A percentile compares a stretch with the other conserved stretches of the same genome.
Evolutionary conservation across 2,888 invertebrate species (phyloP).

Genomic region (Drosophila koepferae): DNA sequence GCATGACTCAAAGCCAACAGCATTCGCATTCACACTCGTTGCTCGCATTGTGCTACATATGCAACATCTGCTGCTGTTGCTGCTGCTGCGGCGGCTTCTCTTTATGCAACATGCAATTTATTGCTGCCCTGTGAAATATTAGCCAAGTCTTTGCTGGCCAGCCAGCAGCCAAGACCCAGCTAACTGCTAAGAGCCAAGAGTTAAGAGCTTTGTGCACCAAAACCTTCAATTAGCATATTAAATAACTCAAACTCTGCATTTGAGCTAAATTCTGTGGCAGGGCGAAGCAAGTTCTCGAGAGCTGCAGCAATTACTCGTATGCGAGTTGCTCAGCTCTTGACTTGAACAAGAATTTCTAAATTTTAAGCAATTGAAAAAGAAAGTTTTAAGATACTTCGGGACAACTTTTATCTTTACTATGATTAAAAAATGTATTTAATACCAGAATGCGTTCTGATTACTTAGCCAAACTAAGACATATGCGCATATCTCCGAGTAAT

Average conservation of each 20-base stretch:
- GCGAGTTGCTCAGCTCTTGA: neutral
- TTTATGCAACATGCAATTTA: constrained; percentile 77
- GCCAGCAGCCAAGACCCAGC: constrained; percentile 13
- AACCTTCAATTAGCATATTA: constrained; percentile 23
- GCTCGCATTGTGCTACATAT: constrained; percentile 46
- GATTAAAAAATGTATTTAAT: neutral
- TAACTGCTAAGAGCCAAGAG: constrained; percentile 11
- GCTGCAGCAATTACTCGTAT: neutral
- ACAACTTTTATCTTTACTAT: neutral
- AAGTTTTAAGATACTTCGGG: neutral
- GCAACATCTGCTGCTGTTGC: constrained; percentile 68
- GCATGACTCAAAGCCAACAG: constrained; percentile 13
- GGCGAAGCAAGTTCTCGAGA: neutral
- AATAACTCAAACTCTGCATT: constrained; percentile 16
- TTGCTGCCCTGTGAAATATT: constrained; percentile 49
- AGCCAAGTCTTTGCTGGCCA: constrained; percentile 30
- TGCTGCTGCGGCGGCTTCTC: constrained; percentile 30
- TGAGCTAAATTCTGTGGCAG: neutral
- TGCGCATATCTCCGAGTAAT: too few species aligned
- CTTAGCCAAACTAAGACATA: too few species aligned
- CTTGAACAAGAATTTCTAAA: neutral
- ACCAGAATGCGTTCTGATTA: too few species aligned
- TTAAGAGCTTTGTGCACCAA: constrained; percentile 18
- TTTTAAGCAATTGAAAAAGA: too few species aligned
- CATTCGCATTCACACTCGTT: constrained; percentile 17